A percentile compares a stretch with the other conserved stretches of the same genome.
Evolutionary conservation across 2,888 invertebrate species (phyloP).

Genomic region (Drosophila pseudotakahashii): DNA sequence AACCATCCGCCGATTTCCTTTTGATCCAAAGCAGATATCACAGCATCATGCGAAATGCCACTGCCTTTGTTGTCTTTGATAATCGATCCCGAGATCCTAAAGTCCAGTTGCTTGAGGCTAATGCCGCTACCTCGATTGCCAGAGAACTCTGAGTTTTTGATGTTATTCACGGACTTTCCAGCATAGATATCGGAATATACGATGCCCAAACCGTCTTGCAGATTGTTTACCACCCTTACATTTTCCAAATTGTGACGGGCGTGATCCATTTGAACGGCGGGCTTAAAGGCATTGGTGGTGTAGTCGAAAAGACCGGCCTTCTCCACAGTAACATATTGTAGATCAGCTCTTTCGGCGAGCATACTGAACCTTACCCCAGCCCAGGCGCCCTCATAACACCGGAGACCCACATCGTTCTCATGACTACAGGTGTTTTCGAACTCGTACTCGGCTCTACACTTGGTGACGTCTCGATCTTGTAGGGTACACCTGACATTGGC

Average conservation of each 20-base stretch:
- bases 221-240: conserved; percentile 92
- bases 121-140: conserved; percentile 95
- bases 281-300: conserved; percentile 93
- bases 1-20: conserved; percentile 97
- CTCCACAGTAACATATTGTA: conserved; percentile 95
- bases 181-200: conserved; percentile 97
- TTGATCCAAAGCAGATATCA: conserved; percentile 92
- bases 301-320: conserved; percentile 97
- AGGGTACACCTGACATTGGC: conserved; percentile 96
- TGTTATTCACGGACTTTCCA: conserved; percentile 91
- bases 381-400: conserved; percentile 96
- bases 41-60: conserved; percentile 97
- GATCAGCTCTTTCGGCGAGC: conserved; percentile 92
- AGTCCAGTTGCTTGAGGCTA: conserved; percentile 94
- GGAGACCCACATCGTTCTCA: conserved; percentile 93
- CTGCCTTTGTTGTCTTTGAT: conserved; percentile 93
- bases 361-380: conserved; percentile 96
- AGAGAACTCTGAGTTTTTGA: conserved; percentile 93
- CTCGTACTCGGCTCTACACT: conserved; percentile 93
- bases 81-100: conserved; percentile 90
- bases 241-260: conserved; percentile 93
- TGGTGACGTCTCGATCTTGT: conserved; percentile 94
- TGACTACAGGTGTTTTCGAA: conserved; percentile 96
- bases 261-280: conserved; percentile 95
- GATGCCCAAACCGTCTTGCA: conserved; percentile 96